Evolutionary conservation across 2,888 invertebrate genomes (phyloP).

Genomic region (Entomobrya proxima): DNA sequence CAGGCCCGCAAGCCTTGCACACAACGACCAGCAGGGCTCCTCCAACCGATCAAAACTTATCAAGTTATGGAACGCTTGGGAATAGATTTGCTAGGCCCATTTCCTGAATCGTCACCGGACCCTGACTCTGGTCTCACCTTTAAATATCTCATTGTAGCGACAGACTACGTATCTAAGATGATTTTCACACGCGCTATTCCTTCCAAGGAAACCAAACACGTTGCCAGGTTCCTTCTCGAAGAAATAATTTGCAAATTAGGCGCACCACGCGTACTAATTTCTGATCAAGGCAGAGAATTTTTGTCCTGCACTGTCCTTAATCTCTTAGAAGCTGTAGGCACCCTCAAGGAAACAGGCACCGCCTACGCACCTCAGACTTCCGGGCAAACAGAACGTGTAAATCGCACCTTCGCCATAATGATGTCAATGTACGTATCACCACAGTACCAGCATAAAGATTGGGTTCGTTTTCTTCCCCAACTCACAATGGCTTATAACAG

Average conservation of each 20-base stretch:
- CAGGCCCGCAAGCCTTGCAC: conserved; percentile 46
- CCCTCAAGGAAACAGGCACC: too few relatives aligned
- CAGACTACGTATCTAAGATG: conserved; percentile 67
- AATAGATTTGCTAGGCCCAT: conserved; percentile 66
- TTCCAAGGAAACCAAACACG: conserved; percentile 48
- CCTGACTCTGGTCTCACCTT: conserved; percentile 12
- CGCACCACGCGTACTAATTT: conserved; percentile 39
- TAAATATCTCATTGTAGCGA: conserved; percentile 43
- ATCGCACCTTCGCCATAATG: too few relatives aligned
- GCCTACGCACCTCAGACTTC: too few relatives aligned
- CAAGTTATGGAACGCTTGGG: conserved; percentile 56
- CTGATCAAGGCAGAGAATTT: conserved; percentile 68
- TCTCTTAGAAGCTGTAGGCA: too few relatives aligned
- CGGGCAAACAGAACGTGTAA: too few relatives aligned
- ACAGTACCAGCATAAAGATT: too few relatives aligned
- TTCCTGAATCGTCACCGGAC: conserved; percentile 19
- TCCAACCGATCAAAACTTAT: conserved; percentile 47
- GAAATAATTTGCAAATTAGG: conserved; percentile 64
- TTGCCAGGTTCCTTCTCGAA: conserved; percentile 62
- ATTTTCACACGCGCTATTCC: conserved; percentile 51
- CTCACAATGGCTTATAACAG: too few relatives aligned
- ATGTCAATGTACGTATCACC: too few relatives aligned
- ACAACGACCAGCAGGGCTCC: conserved; percentile 45
- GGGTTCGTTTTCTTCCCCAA: too few relatives aligned
- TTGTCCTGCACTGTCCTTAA: too few relatives aligned